Conservation (phyloP, 2,888 invertebrate species). For the Macrosoma leucophasiata region DNA sequence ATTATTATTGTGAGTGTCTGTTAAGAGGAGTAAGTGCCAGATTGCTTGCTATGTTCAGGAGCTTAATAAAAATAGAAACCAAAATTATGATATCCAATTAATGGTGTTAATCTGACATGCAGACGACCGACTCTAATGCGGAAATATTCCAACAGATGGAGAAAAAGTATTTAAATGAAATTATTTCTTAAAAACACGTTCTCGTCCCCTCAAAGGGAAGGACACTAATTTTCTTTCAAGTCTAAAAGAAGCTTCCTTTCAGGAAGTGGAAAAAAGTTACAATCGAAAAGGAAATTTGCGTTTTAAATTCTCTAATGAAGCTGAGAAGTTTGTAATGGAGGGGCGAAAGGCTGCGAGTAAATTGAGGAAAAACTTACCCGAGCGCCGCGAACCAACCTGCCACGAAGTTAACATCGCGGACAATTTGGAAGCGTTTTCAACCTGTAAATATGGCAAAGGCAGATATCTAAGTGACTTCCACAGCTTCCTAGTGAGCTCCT, state of each 20-base stretch:
- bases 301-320: constrained; percentile 76
- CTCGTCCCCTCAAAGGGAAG: constrained; percentile 66
- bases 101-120: no score
- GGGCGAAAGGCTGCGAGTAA: constrained; percentile 68
- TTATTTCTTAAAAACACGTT: constrained; percentile 63
- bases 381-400: no score
- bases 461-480: no score
- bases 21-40: no score
- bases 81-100: no score
- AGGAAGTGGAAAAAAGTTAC: constrained; percentile 74
- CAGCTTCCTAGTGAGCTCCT: no score
- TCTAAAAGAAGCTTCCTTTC: constrained; percentile 73
- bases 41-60: no score
- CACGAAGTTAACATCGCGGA: no score
- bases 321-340: constrained; percentile 74
- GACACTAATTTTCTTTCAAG: constrained; percentile 71
- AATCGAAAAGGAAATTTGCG: constrained; percentile 76
- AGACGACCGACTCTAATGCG: constrained; percentile 32
- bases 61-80: no score
- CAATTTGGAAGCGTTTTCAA: no score
- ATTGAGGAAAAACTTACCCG: constrained; percentile 56
- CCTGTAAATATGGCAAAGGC: no score
- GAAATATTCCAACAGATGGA: constrained; percentile 66
- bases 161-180: constrained; percentile 57
- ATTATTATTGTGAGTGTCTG: no score